phyloP scores from a whole-genome alignment of 2,888 invertebrate genomes.

The Lepas anatifera region DNA sequence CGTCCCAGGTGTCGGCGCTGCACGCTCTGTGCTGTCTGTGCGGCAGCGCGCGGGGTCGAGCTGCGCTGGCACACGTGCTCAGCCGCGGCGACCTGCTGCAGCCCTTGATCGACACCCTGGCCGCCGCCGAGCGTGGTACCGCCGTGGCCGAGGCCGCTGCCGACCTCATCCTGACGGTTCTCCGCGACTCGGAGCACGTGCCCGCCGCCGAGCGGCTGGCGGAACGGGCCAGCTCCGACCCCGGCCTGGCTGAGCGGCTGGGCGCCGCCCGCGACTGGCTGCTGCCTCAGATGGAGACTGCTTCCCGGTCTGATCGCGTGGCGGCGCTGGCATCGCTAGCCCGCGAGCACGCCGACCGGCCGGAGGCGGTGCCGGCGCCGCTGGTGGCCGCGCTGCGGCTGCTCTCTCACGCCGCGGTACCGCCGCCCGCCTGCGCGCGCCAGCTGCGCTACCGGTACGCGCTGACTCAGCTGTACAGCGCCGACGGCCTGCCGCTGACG shows the following conservation, averaged over 20 bases:
- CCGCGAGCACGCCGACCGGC: slow-evolving; percentile 56
- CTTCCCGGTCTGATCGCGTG: slow-evolving; percentile 46
- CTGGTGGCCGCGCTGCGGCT: slow-evolving; percentile 71
- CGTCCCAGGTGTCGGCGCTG: not conserved
- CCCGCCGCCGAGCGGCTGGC: slow-evolving; percentile 47
- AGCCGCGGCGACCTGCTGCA: not conserved
- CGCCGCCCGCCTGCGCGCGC: slow-evolving; percentile 36
- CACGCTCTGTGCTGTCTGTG: not conserved
- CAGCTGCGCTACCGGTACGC: slow-evolving; percentile 84
- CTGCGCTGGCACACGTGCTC: not conserved
- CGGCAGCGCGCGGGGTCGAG: not conserved
- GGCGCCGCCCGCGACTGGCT: not conserved
- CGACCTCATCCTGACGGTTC: not conserved
- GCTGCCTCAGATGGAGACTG: not conserved
- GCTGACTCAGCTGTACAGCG: slow-evolving; percentile 70
- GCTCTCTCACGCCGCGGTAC: slow-evolving; percentile 60
- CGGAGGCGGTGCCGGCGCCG: slow-evolving; percentile 60
- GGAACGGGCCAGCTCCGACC: slow-evolving; percentile 22
- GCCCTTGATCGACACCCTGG: not conserved
- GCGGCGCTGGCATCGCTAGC: slow-evolving; percentile 56
- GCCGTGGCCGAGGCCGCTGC: not conserved
- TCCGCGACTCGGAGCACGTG: slow-evolving; percentile 51
- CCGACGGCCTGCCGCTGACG: slow-evolving; percentile 66
- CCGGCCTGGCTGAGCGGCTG: slow-evolving; percentile 34
- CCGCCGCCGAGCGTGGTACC: not conserved